Evolutionary conservation across 2,888 invertebrate species (phyloP).

Genomic region (Drosophila mimetica): DNA sequence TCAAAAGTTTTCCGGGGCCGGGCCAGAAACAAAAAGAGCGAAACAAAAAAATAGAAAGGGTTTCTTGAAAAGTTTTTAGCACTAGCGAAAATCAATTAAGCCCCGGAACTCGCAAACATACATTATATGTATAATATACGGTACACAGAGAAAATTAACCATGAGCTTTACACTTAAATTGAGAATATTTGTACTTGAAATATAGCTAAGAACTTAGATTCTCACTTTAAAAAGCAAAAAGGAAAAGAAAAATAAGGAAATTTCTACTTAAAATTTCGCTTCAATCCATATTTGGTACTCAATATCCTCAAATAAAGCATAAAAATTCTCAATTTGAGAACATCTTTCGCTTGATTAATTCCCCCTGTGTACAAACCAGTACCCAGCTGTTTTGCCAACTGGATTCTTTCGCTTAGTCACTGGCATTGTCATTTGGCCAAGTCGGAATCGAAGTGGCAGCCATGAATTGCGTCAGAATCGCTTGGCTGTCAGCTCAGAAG

Average conservation of each 20-base stretch:
- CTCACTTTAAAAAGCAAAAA: no score
- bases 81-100: constrained; percentile 60
- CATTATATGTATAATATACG: neutral
- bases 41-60: constrained; percentile 19
- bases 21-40: constrained; percentile 8
- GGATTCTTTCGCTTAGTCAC: constrained; percentile 42
- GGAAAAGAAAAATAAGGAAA: no score
- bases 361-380: no score
- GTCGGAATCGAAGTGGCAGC: constrained; percentile 1
- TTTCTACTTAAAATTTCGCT: no score
- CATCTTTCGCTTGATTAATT: no score
- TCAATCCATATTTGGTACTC: no score
- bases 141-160: no score
- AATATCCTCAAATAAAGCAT: no score
- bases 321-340: no score
- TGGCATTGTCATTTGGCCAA: constrained; percentile 40
- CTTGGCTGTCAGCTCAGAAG: constrained; percentile 17
- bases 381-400: constrained; percentile 19
- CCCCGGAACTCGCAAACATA: constrained; percentile 16
- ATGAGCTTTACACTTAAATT: no score
- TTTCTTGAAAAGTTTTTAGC: constrained; percentile 31
- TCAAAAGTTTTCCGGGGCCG: constrained; percentile 54
- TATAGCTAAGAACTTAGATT: no score
- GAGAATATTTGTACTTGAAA: no score
- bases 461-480: constrained; percentile 29